Evolutionary conservation across 64 coral and sea anemone species (phyloP).

Genomic region (Montipora foliosa): DNA sequence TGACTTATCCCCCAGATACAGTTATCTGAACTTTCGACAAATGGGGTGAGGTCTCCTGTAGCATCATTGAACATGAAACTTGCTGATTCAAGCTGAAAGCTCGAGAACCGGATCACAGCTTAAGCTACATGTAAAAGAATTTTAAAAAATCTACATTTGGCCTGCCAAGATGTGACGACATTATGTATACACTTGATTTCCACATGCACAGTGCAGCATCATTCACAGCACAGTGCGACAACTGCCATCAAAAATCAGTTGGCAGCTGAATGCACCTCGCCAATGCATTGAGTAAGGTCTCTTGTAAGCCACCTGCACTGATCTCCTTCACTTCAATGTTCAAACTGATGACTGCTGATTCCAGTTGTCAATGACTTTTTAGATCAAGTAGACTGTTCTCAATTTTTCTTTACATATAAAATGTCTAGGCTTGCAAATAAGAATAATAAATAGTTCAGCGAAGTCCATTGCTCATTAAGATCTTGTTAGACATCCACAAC

Average conservation of each 20-base stretch:
- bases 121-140: too few species aligned
- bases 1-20: too few species aligned
- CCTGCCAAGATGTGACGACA: too few species aligned
- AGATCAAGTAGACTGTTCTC: conserved; percentile 21
- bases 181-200: not conserved
- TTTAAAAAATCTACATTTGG: too few species aligned
- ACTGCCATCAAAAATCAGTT: not conserved
- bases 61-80: too few species aligned
- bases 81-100: too few species aligned
- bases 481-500: conserved; percentile 90
- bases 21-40: too few species aligned
- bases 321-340: not conserved
- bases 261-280: not conserved
- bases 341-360: not conserved
- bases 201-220: not conserved
- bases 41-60: too few species aligned
- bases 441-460: conserved; percentile 76
- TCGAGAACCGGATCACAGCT: too few species aligned
- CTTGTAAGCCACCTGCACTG: not conserved
- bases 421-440: conserved; percentile 52
- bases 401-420: conserved; percentile 45
- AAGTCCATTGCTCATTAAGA: not conserved
- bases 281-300: too few species aligned
- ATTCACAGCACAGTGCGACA: not conserved
- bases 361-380: not conserved